A percentile compares a stretch with the other conserved stretches of the same genome.
Evolutionary conservation across 2,888 invertebrate species (phyloP).

Genomic region (Cerceris ruficornis): DNA sequence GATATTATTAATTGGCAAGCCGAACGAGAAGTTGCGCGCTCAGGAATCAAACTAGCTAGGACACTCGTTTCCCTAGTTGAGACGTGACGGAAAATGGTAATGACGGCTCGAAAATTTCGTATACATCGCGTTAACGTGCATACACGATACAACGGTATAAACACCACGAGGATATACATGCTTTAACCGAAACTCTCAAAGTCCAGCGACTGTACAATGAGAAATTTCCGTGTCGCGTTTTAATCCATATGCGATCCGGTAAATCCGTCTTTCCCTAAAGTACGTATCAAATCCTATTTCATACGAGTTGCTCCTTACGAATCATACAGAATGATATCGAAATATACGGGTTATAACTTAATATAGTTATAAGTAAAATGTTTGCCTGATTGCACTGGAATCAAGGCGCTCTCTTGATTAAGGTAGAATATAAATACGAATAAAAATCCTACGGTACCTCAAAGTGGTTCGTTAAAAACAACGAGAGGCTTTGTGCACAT

Average conservation of each 20-base stretch:
- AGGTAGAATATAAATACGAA: too few relatives aligned
- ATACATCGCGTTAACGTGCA: constrained; percentile 27
- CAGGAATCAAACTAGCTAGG: constrained; percentile 41
- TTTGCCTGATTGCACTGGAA: too few relatives aligned
- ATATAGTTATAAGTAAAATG: too few relatives aligned
- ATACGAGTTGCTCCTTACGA: too few relatives aligned
- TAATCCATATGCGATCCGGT: constrained; percentile 1
- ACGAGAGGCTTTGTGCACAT: too few relatives aligned
- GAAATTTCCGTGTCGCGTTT: constrained; percentile 17
- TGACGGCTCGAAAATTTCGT: constrained; percentile 33
- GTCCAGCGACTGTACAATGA: constrained; percentile 11
- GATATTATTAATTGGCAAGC: constrained; percentile 71
- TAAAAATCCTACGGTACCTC: too few relatives aligned
- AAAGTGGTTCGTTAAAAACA: too few relatives aligned
- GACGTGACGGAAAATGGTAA: constrained; percentile 36
- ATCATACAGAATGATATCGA: too few relatives aligned
- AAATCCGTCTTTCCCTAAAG: background rate
- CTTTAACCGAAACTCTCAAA: constrained; percentile 35
- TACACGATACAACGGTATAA: constrained; percentile 21
- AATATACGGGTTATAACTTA: too few relatives aligned
- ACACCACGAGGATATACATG: constrained; percentile 4
- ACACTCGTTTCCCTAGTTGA: constrained; percentile 19
- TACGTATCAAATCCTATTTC: too few relatives aligned
- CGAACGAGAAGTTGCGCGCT: constrained; percentile 45
- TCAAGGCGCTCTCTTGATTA: too few relatives aligned